Conservation (phyloP, 1,140 invertebrate species). For the Sminthurides bifidus region DNA sequence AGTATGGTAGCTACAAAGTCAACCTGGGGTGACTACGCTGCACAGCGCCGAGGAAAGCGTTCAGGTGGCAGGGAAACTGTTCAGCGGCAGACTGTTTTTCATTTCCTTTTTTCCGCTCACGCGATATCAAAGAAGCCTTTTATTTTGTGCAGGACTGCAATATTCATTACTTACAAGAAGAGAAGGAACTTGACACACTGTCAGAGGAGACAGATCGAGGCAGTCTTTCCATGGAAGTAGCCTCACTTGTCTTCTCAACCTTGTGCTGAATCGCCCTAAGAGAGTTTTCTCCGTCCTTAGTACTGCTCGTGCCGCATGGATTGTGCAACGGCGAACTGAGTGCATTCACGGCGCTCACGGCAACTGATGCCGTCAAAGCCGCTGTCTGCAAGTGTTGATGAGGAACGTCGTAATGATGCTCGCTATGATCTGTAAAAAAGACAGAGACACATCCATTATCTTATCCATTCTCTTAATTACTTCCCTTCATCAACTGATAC, state of each 20-base stretch:
- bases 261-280: slow-evolving; percentile 12
- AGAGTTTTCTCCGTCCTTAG: slow-evolving; percentile 3
- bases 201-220: slow-evolving; percentile 54
- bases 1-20: no score
- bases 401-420: slow-evolving; percentile 76
- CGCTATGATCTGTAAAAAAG: slow-evolving; percentile 38
- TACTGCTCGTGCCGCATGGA: slow-evolving; percentile 1
- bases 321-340: not conserved
- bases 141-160: no score
- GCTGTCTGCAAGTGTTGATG: slow-evolving; percentile 42
- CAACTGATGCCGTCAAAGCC: slow-evolving; percentile 9
- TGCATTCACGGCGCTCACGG: slow-evolving; percentile 6
- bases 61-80: no score
- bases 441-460: not conserved
- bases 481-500: no score
- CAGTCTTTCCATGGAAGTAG: slow-evolving; percentile 49
- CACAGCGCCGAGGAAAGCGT: no score
- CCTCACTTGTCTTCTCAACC: slow-evolving; percentile 10
- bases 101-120: no score
- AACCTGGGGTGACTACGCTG: no score
- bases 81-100: no score
- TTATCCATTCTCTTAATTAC: no score
- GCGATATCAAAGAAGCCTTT: no score
- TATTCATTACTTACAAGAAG: slow-evolving; percentile 35
- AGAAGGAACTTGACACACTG: slow-evolving; percentile 51